Base-by-base conservation (phyloP, 1,140 invertebrate species). In the Cardiocondyla obscurior region DNA sequence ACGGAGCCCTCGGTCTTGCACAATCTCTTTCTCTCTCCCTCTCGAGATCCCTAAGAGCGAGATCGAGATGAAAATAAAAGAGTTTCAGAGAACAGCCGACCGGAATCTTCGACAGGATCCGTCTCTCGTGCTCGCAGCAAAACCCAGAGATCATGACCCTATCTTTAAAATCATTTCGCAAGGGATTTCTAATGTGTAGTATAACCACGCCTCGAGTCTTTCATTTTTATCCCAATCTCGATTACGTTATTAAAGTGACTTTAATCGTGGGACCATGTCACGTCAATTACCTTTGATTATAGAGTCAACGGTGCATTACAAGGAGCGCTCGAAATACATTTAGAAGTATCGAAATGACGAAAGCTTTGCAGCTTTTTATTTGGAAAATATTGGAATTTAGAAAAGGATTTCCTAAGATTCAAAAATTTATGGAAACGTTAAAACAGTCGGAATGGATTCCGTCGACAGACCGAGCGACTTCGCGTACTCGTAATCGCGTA, bases 241-340 rank as follows among this genome's bases (percentile, higher is more conserved):
- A 72, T 72, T 72, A 57, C 69, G 19, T 72, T 72, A 33, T 72
- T 55, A 55, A 55, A 70, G 30, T 36, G 46, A 70, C n/a, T 22
- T 16, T 36, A 53, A 36, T 70, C 46, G 3, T 33, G 28, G 19
- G 12, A 49, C 5, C 14, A 33, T 12, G 12, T 69, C 51, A 69
- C 14, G 28, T 49, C 19, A 14, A 22, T 51, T 22, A 10, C 14
- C 19, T 53, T 33, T 70, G 7, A 70, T 70, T 36, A 69, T 33
- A 69, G 51, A 46, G 10, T 49, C 25, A 3, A 69, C 3, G n/a
- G 19, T 33, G 36, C 36, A 36, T 33, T 62, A 42, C 19, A 14
- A 25, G 33, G 8, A 16, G 16, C 2, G 16, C 16, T 58, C 4
- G 36, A 25, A 65, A 30, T 69, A 14, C 14, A 46, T 67, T 67